Evolutionary conservation across 2,888 invertebrate genomes (phyloP), one percentile per base, ranked within the genome.

Genomic region (Drosophila niveifrons): DNA sequence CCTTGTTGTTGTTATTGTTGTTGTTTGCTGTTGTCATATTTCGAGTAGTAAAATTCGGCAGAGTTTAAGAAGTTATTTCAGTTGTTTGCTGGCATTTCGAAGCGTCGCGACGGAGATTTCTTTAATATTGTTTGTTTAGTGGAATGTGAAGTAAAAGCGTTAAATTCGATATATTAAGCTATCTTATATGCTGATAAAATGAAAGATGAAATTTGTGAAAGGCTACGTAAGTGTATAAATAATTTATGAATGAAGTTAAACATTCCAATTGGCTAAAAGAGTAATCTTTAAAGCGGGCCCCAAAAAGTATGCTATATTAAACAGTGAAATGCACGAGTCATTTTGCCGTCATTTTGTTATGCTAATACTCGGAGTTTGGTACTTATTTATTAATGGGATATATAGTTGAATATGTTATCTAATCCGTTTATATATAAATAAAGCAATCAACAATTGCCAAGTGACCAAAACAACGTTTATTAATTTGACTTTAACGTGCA

Each of bases 71-170:
- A 59, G 29, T 66, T 47, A n/a, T 18, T 76, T 82, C 56, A 85
- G 83, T 84, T 70, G 39, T 66, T 68, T 67, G 55, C 52, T 69
- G 70, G 80, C 78, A 80, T 72, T 82, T 63, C 55, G 31, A 39
- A 62, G 72, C 57, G 62, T 34, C 44, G 67, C 23, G 13, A 48
- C 75, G 63, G 10, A 28, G 8, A 39, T 23, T 34, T 34, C 10
- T 66, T 64, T 0, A 41, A 53, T n/a, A 2, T 39, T 29, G 15
- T 28, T 36, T 15, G 10, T 2, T 36, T 15, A 7, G n/a, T n/a
- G 36, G 9, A 15, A 52, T 55, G 34, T 13, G 8, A 34, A 13
- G 2, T 39, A 13, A 13, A 46, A 39, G 9, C 2, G 7, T 23
- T 43, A 3, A 17, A 2, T 29, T 23, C 2, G 6, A 47, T n/a